Base-by-base conservation (phyloP, 1,140 invertebrate genomes). In the Drosophila kanapiae region DNA sequence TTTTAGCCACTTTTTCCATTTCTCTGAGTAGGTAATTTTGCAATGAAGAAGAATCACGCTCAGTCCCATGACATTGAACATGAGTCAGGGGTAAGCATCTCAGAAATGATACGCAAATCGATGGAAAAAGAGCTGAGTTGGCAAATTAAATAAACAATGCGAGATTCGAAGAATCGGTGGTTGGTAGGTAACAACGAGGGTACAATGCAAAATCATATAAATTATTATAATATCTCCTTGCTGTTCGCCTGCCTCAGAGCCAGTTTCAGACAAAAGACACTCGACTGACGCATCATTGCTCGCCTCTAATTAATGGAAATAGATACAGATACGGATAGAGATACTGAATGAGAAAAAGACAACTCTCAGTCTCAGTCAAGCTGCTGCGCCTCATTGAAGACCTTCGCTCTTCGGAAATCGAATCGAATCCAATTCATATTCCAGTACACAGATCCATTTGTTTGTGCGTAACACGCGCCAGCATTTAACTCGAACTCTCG, bases 71-170 rank as follows among this genome's bases (percentile, higher is more conserved):
- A 76, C 77, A 76, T 77, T 80, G 69, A 75, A 76, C 69, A 71
- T 79, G 62, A 63, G 68, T 78, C 63, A 78, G 61, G 54, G 18
- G 62, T 51, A 75, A 51, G 53, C 29, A 59, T 60, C 45, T 45
- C 33, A 49, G 18, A 75, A 78, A 49, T 81, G 61, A 43, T 69
- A 86, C 62, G 78, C 82, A 85, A 85, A 85, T 85, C 76, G 82
- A 65, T 58, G 59, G 62, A 48, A 48, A 84, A 81, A 86, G 23
- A 62, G 57, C 45, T 59, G 40, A 47, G 57, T 40, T 61, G 62
- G 57, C 62, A 53, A 75, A 78, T 72, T 81, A 62, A 86, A 65
- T 67, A 43, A 62, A 77, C 47, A 78, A 69, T 38, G 33, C 40
- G 43, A 63, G 16, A 59, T 29, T 54, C 64, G 53, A 78, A 35